A percentile compares a stretch with the other conserved stretches of the same genome.
phyloP scores from a whole-genome alignment of 1,140 invertebrate species.

The Lepidostoma basale region DNA sequence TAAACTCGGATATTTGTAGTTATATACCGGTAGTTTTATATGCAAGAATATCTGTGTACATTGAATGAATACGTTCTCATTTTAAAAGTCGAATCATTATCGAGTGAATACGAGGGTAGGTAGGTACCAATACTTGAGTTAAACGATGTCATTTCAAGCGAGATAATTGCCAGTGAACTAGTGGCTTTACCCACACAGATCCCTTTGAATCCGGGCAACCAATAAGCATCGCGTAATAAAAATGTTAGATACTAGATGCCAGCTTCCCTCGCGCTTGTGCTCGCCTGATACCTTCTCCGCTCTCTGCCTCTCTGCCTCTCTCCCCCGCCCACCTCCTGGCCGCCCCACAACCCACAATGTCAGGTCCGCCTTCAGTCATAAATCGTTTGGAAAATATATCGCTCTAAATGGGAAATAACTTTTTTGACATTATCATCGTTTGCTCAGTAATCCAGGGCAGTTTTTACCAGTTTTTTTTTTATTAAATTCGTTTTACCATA shows the following conservation, averaged over 20 bases:
- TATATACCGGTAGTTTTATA: no score
- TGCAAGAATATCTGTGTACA: no score
- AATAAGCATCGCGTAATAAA: constrained; percentile 33
- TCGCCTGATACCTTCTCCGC: neutral
- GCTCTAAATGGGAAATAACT: no score
- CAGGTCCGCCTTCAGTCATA: no score
- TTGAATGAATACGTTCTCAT: no score
- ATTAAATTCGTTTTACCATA: no score
- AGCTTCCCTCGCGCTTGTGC: constrained; percentile 6
- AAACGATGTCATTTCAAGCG: constrained; percentile 20
- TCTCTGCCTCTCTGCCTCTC: neutral
- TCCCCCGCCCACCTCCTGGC: neutral
- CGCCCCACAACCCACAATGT: neutral
- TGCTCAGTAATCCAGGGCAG: no score
- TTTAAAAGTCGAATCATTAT: constrained; percentile 1
- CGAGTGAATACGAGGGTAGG: neutral
- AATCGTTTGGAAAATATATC: no score
- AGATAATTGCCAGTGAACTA: constrained; percentile 31
- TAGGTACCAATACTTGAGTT: neutral
- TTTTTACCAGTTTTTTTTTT: no score
- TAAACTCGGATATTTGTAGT: no score
- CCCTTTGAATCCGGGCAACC: constrained; percentile 32
- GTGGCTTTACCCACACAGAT: neutral
- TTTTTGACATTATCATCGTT: no score
- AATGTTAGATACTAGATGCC: constrained; percentile 35